Base-by-base conservation (phyloP, 2,888 invertebrate species). In the Mimumesa dahlbomi region DNA sequence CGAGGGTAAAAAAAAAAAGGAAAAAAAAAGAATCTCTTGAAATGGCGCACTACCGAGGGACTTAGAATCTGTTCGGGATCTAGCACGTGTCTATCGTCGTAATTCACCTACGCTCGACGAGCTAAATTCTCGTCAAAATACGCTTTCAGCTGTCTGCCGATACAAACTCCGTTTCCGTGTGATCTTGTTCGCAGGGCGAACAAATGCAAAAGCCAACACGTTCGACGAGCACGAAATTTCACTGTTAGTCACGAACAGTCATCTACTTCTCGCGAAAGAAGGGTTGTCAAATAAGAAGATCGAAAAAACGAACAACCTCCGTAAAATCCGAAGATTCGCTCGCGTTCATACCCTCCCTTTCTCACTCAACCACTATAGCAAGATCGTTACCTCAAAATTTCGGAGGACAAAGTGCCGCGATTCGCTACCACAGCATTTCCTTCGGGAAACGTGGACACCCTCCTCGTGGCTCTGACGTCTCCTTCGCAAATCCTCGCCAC, bases 401-500 rank as follows among this genome's bases (percentile, higher is more conserved):
- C 86, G 79, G 81, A 73, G 79, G 86, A 83, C 86, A 83, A 81
- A 66, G 77, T 84, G 84, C 70, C 78, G n/a, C n/a, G 81, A 75
- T 81, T 84, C 58, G 84, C 79, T 86, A 84, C 78, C 85, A 83
- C 72, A 56, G 75, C 86, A 86, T 86, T 76, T 83, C 81, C 75
- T 48, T 63, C 45, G 67, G 42, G 48, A 52, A 64, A 59, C 45
- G 43, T 49, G 14, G 19, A 7, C 52, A 64, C 64, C 64, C 50
- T 42, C 42, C 45, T 18, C 45, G 40, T 34, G 9, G 40, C 36
- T 25, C n/a, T 45, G 9, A 13, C 56, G 19, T 25, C 25, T 25
- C 11, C 21, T 7, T 16, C 38, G 49, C 52, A 50, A 52, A 57
- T 45, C 64, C 67, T 48, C 49, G 40, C 42, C 63, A 43, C 68